phyloP scores from a whole-genome alignment of 2,888 invertebrate species.

The Linnaemya tessellans region DNA sequence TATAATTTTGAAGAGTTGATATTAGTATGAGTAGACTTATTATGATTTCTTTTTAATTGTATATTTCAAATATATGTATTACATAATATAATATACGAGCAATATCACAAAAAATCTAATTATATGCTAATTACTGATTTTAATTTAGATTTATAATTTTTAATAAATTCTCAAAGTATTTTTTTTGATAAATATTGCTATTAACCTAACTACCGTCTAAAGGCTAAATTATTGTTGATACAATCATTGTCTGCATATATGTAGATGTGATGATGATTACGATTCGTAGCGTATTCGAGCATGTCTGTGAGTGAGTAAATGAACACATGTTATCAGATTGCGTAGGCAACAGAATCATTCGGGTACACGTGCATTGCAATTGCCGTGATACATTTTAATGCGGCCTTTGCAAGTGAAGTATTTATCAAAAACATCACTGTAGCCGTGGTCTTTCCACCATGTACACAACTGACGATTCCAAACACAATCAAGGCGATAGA shows the following conservation, averaged over 20 bases:
- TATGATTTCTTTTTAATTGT: slow-evolving; percentile 27
- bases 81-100: slow-evolving; percentile 48
- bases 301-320: slow-evolving; percentile 54
- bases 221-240: slow-evolving; percentile 70
- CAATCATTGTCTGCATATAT: slow-evolving; percentile 67
- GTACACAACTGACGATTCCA: slow-evolving; percentile 92
- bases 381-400: slow-evolving; percentile 89
- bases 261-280: slow-evolving; percentile 36
- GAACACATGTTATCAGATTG: slow-evolving; percentile 48
- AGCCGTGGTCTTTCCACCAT: slow-evolving; percentile 92
- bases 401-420: slow-evolving; percentile 88
- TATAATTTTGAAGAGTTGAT: slow-evolving; percentile 51
- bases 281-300: slow-evolving; percentile 19
- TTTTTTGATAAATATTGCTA: slow-evolving; percentile 43
- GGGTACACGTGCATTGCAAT: slow-evolving; percentile 89
- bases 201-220: slow-evolving; percentile 68
- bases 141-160: slow-evolving; percentile 44
- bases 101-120: slow-evolving; percentile 68
- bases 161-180: slow-evolving; percentile 52
- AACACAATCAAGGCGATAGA: slow-evolving; percentile 89
- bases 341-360: slow-evolving; percentile 75
- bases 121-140: slow-evolving; percentile 37
- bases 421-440: slow-evolving; percentile 88
- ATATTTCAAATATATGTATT: slow-evolving; percentile 58
- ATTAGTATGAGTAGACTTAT: slow-evolving; percentile 39